Evolutionary conservation across 2,113 vertebrate genomes (phyloP).

Genomic region (Progne subis): DNA sequence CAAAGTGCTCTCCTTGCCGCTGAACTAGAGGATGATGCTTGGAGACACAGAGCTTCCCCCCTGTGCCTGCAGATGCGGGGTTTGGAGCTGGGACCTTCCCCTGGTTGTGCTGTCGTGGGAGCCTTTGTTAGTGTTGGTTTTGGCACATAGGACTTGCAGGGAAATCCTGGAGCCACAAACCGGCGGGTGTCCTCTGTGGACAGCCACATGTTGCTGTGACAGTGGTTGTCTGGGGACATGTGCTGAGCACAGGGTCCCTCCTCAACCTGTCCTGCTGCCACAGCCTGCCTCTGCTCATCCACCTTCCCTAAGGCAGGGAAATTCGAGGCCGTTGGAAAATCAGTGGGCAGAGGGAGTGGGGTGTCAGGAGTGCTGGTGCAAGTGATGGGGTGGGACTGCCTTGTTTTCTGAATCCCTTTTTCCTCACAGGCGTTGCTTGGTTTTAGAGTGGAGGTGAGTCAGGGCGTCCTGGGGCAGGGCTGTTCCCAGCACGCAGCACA

Average conservation of each 20-base stretch:
- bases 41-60: not conserved
- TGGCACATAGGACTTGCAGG: not conserved
- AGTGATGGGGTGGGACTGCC: not conserved
- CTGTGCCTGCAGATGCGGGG: not conserved
- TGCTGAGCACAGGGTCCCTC: not conserved
- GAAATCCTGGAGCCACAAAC: not conserved
- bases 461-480: not conserved
- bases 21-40: not conserved
- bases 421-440: not conserved
- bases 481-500: not conserved
- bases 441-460: not conserved
- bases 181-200: fast-evolving
- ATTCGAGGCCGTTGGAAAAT: fast-evolving
- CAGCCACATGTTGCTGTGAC: fast-evolving
- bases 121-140: not conserved
- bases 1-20: not conserved
- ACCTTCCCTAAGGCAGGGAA: fast-evolving
- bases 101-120: fast-evolving
- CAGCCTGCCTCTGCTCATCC: not conserved
- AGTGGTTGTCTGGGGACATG: fast-evolving
- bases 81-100: fast-evolving
- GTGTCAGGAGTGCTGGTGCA: not conserved
- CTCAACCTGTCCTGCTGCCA: not conserved
- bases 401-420: not conserved
- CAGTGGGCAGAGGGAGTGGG: not conserved